Conservation (phyloP, 2,888 invertebrate genomes). For the Amaurobius ferox region DNA sequence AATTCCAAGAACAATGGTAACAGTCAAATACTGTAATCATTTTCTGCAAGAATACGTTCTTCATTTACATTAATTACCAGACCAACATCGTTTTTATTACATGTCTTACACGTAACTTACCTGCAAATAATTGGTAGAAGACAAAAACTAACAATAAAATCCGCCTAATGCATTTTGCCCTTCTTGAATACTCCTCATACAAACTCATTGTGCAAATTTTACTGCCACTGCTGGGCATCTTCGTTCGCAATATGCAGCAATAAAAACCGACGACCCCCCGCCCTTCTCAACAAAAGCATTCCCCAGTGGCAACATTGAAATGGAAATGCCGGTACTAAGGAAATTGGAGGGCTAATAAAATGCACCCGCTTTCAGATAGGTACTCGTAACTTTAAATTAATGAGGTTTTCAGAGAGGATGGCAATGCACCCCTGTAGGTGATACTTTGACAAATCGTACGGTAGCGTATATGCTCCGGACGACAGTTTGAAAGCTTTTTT, state of each 20-base stretch:
- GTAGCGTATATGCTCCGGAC: not conserved
- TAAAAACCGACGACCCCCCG: not conserved
- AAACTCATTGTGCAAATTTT: not conserved
- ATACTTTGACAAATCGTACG: not conserved
- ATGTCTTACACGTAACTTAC: no score
- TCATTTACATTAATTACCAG: no score
- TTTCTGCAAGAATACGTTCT: no score
- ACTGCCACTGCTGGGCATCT: not conserved
- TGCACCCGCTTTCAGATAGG: not conserved
- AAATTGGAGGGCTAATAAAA: conserved; percentile 18
- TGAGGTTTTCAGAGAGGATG: not conserved
- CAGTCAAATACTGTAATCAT: no score
- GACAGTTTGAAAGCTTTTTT: not conserved
- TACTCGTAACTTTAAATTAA: conserved; percentile 14
- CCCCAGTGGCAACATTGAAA: not conserved
- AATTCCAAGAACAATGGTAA: no score
- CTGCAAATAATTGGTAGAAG: no score
- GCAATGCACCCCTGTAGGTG: not conserved
- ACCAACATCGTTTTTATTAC: no score
- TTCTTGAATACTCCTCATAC: no score
- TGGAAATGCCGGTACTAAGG: conserved; percentile 9
- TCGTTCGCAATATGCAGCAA: not conserved
- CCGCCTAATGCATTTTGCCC: no score
- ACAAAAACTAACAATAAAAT: no score
- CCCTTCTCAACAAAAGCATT: not conserved